Base-by-base conservation (phyloP, 2,113 vertebrate species). In the Crypturellus undulatus region DNA sequence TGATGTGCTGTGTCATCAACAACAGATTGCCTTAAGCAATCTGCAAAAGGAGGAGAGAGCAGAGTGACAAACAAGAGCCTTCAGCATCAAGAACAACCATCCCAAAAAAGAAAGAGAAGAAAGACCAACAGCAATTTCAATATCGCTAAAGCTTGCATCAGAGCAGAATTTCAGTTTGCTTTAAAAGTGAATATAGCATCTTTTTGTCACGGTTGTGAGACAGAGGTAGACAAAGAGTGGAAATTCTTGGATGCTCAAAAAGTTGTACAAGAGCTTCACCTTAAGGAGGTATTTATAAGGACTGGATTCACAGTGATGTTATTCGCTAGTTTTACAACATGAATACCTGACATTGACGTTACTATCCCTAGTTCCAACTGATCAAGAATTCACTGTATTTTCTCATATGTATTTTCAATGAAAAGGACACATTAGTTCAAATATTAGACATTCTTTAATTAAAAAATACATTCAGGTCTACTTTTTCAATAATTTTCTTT, bases 371-470 rank as follows among this genome's bases (percentile, higher is more conserved):
- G 12, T 9, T 85, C 58, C 60, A 86, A 5, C 5, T 42, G 32
- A 59, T 42, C 16, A 77, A 94, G 26, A 91, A 91, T 49, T 79
- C 22, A 26, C 9, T 67, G 21, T n/a, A 32, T 80, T 80, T 89
- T 85, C 56, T 73, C 18, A 67, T 83, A 9, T 25, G 12, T 1
- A 4, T 26, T 90, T 93, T 47, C 28, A 58, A 16, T 40, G 36
- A 91, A 89, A 84, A 9, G 56, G 28, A 92, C 71, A 60, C n/a
- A 65, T n/a, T 15, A 10, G 20, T 52, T 77, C 16, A 65, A 79
- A 58, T 77, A 72, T 65, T 63, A 30, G n/a, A 38, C 67, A 49
- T 54, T 65, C 9, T 86, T 72, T 49, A 56, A 64, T 59, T 59
- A 43, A 43, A 43, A 28, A 69, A 65, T 51, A 34, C 14, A 58